Percentiles rank a stretch among this genome's conserved stretches.
Conservation (phyloP, 2,888 invertebrate genomes). For the Campoplex capitator region DNA sequence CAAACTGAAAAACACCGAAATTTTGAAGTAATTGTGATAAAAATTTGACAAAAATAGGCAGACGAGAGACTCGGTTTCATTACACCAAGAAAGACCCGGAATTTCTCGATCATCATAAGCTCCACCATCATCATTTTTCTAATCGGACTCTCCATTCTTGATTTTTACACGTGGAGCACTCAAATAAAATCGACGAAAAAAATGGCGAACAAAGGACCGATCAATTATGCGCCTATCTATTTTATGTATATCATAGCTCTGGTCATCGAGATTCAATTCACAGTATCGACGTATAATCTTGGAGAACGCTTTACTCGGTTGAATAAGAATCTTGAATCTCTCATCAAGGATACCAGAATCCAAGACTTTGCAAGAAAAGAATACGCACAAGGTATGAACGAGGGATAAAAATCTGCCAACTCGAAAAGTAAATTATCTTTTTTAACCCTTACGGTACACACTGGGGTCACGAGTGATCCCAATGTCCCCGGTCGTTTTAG, state of each 20-base stretch:
- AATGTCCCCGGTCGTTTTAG: no score
- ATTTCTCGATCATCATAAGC: slow-evolving; percentile 75
- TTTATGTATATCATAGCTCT: slow-evolving; percentile 87
- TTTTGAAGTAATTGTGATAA: neutral
- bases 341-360: slow-evolving; percentile 74
- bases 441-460: no score
- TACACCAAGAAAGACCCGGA: slow-evolving; percentile 75
- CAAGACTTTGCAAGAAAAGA: slow-evolving; percentile 75
- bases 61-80: slow-evolving; percentile 77
- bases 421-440: no score
- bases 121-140: slow-evolving; percentile 72
- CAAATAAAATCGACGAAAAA: slow-evolving; percentile 70
- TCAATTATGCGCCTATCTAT: slow-evolving; percentile 87
- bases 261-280: slow-evolving; percentile 87
- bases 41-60: slow-evolving; percentile 70
- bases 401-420: no score
- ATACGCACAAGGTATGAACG: slow-evolving; percentile 56
- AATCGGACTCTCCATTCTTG: slow-evolving; percentile 74
- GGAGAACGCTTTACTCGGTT: slow-evolving; percentile 86
- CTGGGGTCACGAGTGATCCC: no score
- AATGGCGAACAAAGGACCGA: slow-evolving; percentile 78
- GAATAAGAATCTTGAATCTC: slow-evolving; percentile 86
- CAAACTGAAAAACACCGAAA: neutral
- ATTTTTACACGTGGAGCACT: slow-evolving; percentile 75
- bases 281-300: slow-evolving; percentile 87